A percentile compares a stretch with the other conserved stretches of the same genome.
These are phyloP conservation scores for Leucoraja erinaceus DNA, from an alignment of 2,113 vertebrate genomes.

Conservation along the genomic window DNA sequence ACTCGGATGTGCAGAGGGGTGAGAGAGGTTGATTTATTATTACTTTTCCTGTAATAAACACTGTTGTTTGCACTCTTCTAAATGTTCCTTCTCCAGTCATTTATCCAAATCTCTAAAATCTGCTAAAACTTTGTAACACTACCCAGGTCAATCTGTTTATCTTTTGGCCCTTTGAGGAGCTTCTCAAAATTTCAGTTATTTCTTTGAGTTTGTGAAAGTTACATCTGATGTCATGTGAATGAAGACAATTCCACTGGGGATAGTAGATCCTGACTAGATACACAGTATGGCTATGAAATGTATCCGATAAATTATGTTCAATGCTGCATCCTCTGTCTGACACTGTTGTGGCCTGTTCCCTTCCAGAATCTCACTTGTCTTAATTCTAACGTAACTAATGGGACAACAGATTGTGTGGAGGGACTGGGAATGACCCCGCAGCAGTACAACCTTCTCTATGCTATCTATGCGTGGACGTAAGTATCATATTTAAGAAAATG, in stretches of 20 bases:
- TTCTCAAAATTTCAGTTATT: not conserved
- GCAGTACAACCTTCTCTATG: slow-evolving; percentile 69
- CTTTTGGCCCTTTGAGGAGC: not conserved
- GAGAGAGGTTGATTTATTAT: too few relatives aligned
- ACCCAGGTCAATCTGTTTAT: not conserved
- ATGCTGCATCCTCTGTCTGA: not conserved
- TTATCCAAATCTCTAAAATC: too few relatives aligned
- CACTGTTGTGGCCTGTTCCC: not conserved
- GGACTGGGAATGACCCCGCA: slow-evolving; percentile 70
- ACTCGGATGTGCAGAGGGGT: too few relatives aligned
- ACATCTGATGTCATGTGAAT: not conserved
- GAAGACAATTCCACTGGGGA: not conserved
- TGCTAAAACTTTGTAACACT: too few relatives aligned
- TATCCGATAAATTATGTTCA: not conserved
- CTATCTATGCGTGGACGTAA: slow-evolving; percentile 67
- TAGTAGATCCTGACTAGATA: not conserved
- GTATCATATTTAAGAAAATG: slow-evolving; percentile 38
- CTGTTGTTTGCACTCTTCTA: too few relatives aligned
- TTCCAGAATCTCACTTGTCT: slow-evolving; percentile 66
- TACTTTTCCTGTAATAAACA: too few relatives aligned
- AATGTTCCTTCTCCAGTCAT: too few relatives aligned
- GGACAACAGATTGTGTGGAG: slow-evolving; percentile 55
- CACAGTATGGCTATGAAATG: not conserved
- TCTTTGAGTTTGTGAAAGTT: not conserved
- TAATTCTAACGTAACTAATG: slow-evolving; percentile 52